Evolutionary conservation across 2,113 vertebrate genomes (phyloP), one percentile per base, ranked within the genome.

Genomic region (Bubo blakistoni): DNA sequence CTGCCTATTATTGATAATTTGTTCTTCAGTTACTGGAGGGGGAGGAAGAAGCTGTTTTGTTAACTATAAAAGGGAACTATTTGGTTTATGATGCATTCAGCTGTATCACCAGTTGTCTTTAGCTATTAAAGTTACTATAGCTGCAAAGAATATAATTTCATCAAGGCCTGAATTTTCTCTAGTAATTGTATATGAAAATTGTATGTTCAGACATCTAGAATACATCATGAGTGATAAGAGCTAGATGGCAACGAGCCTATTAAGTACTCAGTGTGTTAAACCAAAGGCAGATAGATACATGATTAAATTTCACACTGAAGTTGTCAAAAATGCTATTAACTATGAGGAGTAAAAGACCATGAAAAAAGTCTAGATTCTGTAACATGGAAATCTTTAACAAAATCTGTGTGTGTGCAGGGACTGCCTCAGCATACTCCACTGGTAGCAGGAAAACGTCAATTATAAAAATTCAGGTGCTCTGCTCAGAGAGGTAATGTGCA

Each of bases 1-100:
- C 97, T 98, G 98, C 93, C 94, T 96, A 96, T 97, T 98, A 98
- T 97, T 98, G 97, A 98, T 97, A 97, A 97, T 97, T 97, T 97
- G 87, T 95, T 98, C 91, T 96, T 97, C 92, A 96, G 58, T 96
- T 91, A 86, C 85, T 97, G 95, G 77, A 90, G 95, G 92, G 94
- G 78, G 92, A 94, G 96, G 96, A 96, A 88, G 94, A 86, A 97
- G 93, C 91, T 94, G 74, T 90, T 90, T 80, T 71, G 89, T 92
- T 96, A 91, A 95, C 76, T 80, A 71, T 91, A 92, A 95, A 96
- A 94, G 77, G 89, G 58, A 96, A 93, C 69, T 93, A 70, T 97
- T 97, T 93, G 94, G 92, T 97, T 98, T 96, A 93, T 97, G 94
- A 95, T 83, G 91, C 89, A 73, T 92, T 95, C 97, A 96, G 88